These are phyloP conservation scores for Chelidonichthys spinosus DNA, from an alignment of 2,797 vertebrate species.

Conservation along the genomic window DNA sequence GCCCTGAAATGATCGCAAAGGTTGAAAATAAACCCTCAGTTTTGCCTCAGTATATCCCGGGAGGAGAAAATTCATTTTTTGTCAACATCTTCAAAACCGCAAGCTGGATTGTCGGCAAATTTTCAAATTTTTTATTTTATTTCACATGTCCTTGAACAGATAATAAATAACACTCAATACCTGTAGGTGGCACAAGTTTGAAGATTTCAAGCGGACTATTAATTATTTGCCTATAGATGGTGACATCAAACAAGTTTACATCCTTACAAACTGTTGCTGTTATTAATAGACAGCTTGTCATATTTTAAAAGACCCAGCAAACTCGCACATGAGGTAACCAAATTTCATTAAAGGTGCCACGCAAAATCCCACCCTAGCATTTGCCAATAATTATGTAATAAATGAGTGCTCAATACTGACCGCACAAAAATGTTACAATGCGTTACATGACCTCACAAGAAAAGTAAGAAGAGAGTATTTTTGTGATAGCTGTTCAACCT, in stretches of 20 bases:
- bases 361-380: background rate
- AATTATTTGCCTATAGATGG: background rate
- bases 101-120: background rate
- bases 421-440: background rate
- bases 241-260: background rate
- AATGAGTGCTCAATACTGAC: background rate
- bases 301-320: background rate
- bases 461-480: background rate
- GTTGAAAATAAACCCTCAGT: background rate
- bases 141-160: background rate
- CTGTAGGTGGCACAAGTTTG: background rate
- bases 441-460: background rate
- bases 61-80: background rate
- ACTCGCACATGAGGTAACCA: background rate
- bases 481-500: background rate
- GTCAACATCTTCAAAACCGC: background rate
- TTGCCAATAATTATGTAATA: background rate
- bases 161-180: background rate
- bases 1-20: background rate
- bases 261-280: background rate
- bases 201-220: no score
- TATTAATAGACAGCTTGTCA: background rate
- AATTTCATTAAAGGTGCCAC: background rate
- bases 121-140: background rate
- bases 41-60: background rate